These are phyloP conservation scores for Pararge aegeria DNA, from an alignment of 1,140 invertebrate genomes.

Conservation along the genomic window DNA sequence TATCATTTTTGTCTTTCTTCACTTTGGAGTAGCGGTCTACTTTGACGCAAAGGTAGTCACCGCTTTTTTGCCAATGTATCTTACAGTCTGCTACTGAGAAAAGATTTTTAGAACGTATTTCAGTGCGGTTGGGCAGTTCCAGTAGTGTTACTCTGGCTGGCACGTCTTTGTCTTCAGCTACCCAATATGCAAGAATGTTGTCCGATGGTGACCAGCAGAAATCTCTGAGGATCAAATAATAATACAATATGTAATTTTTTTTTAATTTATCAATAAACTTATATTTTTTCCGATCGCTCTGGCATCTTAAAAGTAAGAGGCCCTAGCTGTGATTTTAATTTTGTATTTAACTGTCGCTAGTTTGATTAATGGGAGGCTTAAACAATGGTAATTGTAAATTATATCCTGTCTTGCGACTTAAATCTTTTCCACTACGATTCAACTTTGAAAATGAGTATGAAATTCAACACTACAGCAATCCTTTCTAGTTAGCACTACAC, in stretches of 20 bases:
- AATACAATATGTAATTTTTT: background rate
- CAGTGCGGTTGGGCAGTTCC: slow-evolving; percentile 92
- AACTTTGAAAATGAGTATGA: too few relatives aligned
- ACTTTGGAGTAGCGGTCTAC: slow-evolving; percentile 98
- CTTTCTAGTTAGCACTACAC: too few relatives aligned
- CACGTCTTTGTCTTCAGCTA: slow-evolving; percentile 97
- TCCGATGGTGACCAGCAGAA: slow-evolving; percentile 99
- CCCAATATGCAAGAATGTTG: slow-evolving; percentile 98
- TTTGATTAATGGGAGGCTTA: too few relatives aligned
- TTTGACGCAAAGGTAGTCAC: slow-evolving; percentile 98
- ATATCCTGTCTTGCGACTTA: too few relatives aligned
- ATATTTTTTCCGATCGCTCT: too few relatives aligned
- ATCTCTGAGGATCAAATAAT: slow-evolving; percentile 80
- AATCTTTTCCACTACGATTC: too few relatives aligned
- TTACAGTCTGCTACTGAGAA: slow-evolving; percentile 99
- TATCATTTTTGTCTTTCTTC: slow-evolving; percentile 93
- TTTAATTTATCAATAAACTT: too few relatives aligned
- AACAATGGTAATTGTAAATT: too few relatives aligned
- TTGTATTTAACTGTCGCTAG: too few relatives aligned
- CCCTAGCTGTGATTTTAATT: too few relatives aligned
- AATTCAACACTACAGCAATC: too few relatives aligned
- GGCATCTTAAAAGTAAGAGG: too few relatives aligned
- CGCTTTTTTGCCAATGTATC: slow-evolving; percentile 99
- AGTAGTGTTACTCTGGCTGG: slow-evolving; percentile 91
- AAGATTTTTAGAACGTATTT: slow-evolving; percentile 97